Evolutionary conservation across 2,797 vertebrate species (phyloP), one percentile per base, ranked within the genome.

Genomic region (Macropodus opercularis): DNA sequence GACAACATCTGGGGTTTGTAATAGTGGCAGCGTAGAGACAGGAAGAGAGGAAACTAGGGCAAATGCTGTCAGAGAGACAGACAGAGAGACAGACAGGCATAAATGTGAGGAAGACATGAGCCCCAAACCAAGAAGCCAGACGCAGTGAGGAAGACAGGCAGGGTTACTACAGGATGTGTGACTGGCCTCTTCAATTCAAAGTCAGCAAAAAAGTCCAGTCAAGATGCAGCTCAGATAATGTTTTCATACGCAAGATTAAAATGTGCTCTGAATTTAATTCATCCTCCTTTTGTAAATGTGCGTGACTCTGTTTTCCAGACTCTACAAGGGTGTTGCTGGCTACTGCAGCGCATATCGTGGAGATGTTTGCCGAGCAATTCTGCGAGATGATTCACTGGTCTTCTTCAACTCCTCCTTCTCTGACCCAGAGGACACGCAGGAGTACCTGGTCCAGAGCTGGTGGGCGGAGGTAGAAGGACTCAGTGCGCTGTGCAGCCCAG

Each of bases 341-440:
- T 98, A 96, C 90, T 98, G 96, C 80, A 93, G 93, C 47, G 93
- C 91, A 0, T 98, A 99, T 77, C 91, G 92, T 58, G 96, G 97
- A 42, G 94, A 96, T 9, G 90, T 93, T 55, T 99, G 97, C 50
- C 89, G 85, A 26, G 41, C 71, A 5, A 53, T 93, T 18, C 88
- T 98, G 75, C 87, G 22, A 0, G 92, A 86, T 8, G 91, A 94
- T 8, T 78, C 88, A 6, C 92, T 97, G 77, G 93, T 99, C 70
- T 98, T 98, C 91, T 98, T 96, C 78, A 98, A 98, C 85, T 90
- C 93, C 55, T 95, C 96, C 42, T 90, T 94, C 29, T 72, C 82
- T 17, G 93, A 97, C 63, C 95, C 96, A 0, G 96, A 96, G 91
- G 93, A 95, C 69, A 90, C 89, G 38, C 96, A 98, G 83, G 97